Evolutionary conservation across 2,797 vertebrate species (phyloP).

Genomic region (Vireo griseus): DNA sequence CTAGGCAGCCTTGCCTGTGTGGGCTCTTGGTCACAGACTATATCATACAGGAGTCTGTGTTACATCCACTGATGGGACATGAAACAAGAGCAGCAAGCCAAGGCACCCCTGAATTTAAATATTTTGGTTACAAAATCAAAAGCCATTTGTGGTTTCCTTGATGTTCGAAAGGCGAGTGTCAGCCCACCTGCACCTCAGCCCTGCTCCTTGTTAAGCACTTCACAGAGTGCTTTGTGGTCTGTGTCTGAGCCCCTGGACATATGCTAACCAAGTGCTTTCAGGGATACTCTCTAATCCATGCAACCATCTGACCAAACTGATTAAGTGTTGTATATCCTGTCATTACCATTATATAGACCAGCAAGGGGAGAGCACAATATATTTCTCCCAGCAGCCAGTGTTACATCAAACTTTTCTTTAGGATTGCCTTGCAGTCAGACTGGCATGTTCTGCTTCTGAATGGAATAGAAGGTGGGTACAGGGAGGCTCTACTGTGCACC

Average conservation of each 20-base stretch:
- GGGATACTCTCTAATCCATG: background rate
- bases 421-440: background rate
- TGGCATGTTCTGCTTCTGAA: background rate
- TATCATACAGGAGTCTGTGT: background rate
- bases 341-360: background rate
- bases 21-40: background rate
- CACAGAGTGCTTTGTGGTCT: background rate
- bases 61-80: background rate
- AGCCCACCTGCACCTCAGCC: background rate
- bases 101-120: background rate
- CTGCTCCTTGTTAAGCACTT: background rate
- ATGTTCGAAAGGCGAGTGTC: accelerated
- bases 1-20: background rate
- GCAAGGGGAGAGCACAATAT: background rate
- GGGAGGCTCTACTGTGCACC: background rate
- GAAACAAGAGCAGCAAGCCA: background rate
- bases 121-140: background rate
- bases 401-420: background rate
- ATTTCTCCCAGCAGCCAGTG: accelerated
- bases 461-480: background rate
- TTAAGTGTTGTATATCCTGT: background rate
- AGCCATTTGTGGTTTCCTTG: background rate
- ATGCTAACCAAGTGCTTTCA: background rate
- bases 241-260: background rate
- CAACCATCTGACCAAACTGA: background rate